Evolutionary conservation across 2,113 vertebrate species (phyloP), one percentile per base, ranked within the genome.

Genomic region (Baryphthengus martii): DNA sequence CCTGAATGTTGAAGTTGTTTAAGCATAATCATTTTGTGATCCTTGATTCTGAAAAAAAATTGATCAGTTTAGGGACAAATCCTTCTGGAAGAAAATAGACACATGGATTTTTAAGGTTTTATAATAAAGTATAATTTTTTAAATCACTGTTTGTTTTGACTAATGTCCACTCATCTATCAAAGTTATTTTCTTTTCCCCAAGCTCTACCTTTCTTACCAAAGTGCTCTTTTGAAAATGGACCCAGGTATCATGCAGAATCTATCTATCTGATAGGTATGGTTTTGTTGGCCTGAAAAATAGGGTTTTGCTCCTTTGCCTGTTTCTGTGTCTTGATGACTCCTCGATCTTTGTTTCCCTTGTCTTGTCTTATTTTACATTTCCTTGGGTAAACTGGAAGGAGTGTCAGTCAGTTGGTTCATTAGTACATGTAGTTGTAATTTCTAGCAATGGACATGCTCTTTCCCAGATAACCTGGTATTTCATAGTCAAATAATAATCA

Each of bases 211-310:
- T 47, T 65, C 45, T 71, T 87, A 37, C 31, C 31, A 33, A 4
- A 70, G 53, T 35, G 6, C 31, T 68, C 9, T 35, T 53, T 74
- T 56, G 44, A 53, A 74, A n/a, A n/a, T 26, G 11, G 9, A 39
- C 7, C 10, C 14, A 24, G 8, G 12, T 14, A 49, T 68, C 0
- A 0, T 15, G 70, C 31, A 73, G 75, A 86, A 68, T 10, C 17
- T 67, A 6, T 52, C 50, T 28, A n/a, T 52, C 20, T 72, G 53
- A 28, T 8, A 59, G 9, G 6, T 19, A 20, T 13, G 8, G 20
- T 66, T 77, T 81, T 91, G 20, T 58, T 81, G 6, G 16, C 17
- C 7, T 2, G 6, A 29, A 67, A 89, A 72, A 79, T 7, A 18
- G 13, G 5, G 45, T 90, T 72, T 35, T 65, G 6, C 13, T 71